phyloP scores from a whole-genome alignment of 2,888 invertebrate genomes.

The Acanthococcus lagerstroemiae region DNA sequence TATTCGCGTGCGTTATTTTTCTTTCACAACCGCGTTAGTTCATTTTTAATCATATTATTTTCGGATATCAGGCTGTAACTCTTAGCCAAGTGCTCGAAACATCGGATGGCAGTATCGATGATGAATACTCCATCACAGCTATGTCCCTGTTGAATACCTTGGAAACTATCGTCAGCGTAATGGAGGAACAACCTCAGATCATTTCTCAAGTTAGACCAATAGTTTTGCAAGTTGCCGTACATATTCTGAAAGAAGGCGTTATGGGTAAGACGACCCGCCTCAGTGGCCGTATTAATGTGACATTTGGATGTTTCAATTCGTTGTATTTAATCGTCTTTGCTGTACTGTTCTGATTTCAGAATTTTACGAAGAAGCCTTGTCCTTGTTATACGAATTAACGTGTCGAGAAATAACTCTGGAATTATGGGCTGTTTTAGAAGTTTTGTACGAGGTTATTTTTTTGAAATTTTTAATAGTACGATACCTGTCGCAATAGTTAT shows the following conservation, averaged over 20 bases:
- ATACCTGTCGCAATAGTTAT: no score
- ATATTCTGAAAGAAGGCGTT: conserved; percentile 39
- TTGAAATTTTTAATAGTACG: no score
- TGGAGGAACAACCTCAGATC: conserved; percentile 78
- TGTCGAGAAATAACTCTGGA: conserved; percentile 76
- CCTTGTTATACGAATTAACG: conserved; percentile 83
- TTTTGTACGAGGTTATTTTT: conserved; percentile 66
- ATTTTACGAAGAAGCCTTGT: conserved; percentile 94
- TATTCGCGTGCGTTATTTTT: no score
- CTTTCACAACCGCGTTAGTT: background rate
- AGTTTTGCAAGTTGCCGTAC: conserved; percentile 55
- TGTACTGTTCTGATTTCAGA: conserved; percentile 48
- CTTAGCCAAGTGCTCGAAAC: conserved; percentile 65
- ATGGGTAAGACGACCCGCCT: conserved; percentile 5
- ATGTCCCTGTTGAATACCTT: conserved; percentile 95
- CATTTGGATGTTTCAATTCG: background rate
- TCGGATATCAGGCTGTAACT: conserved; percentile 52
- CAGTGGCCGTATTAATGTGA: background rate
- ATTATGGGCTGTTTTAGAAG: conserved; percentile 91
- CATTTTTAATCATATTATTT: background rate
- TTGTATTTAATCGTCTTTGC: background rate
- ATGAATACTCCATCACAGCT: conserved; percentile 72
- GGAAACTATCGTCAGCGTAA: conserved; percentile 85
- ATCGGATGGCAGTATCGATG: conserved; percentile 83
- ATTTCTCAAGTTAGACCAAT: conserved; percentile 82